Base-by-base conservation (phyloP, 2,888 invertebrate genomes). In the Podotricha telesiphe region DNA sequence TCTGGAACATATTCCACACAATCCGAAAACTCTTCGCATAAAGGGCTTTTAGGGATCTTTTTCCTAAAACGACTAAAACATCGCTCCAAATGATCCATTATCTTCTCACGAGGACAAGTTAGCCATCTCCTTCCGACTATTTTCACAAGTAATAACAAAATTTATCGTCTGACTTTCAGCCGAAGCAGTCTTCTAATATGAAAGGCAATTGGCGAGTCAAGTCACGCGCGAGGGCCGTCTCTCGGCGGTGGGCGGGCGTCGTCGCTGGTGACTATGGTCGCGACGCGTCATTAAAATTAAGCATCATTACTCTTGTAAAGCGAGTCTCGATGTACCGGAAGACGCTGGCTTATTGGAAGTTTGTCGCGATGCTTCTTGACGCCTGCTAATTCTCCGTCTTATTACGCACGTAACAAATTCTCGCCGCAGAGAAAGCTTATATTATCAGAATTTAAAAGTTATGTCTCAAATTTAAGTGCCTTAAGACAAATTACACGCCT, bases 141-240 rank as follows among this genome's bases (percentile, higher is more conserved):
- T 93, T 93, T 92, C 91, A 91, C 91, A 91, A 92, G 92, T 91
- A 93, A 93, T 93, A 93, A 92, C 93, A 91, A 88, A 92, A 93
- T 93, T 93, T 93, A 92, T 93, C 91, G 92, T 85, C 84, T 87
- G 91, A 91, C 88, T 92, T 92, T 91, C 84, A 86, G 84, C 82
- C 83, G 85, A 82, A 82, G 83, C 79, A 85, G 76, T 86, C 86
- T 88, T 89, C 89, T 89, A 91, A 91, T 91, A 92, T 90, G 81
- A 81, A 79, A 75, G 82, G 80, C 84, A 79, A 79, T 87, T 87
- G 83, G 70, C 75, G 69, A 92, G 85, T 88, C 91, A 58, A 82
- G 86, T 91, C 92, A 93, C 92, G 79, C 70, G 73, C 75, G 70
- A 56, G 73, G 75, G 72, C 72, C 73, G 79, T 75, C 73, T 73